Conservation (phyloP, 1,140 invertebrate genomes). For the Trachelipus rathkii region DNA sequence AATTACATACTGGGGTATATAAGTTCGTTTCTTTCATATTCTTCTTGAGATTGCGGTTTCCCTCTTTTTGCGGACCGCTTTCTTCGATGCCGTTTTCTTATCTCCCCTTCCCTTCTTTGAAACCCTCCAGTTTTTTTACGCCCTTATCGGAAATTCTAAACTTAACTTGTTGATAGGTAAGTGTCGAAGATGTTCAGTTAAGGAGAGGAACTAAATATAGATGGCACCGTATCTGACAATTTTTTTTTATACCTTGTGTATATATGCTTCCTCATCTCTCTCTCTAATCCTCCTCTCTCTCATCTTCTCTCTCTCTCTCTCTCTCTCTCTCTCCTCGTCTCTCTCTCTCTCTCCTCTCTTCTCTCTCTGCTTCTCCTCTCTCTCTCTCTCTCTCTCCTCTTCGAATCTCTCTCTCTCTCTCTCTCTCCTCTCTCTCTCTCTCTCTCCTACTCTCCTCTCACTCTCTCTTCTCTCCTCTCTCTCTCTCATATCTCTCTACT, state of each 20-base stretch:
- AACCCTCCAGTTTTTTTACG: not conserved
- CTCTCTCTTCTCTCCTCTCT: too few relatives aligned
- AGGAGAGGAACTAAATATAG: slow-evolving; percentile 5
- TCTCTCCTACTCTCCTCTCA: too few relatives aligned
- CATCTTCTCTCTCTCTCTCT: too few relatives aligned
- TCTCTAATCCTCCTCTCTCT: too few relatives aligned
- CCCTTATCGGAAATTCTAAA: not conserved
- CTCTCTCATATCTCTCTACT: too few relatives aligned
- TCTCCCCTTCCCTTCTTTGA: not conserved
- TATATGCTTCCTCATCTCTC: not conserved
- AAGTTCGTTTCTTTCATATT: not conserved
- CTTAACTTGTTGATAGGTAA: slow-evolving; percentile 13
- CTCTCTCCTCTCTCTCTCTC: too few relatives aligned
- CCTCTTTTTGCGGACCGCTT: not conserved
- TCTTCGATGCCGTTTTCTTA: not conserved
- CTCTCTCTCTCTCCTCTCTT: too few relatives aligned
- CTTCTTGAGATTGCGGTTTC: not conserved
- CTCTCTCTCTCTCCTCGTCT: too few relatives aligned
- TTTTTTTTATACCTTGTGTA: not conserved
- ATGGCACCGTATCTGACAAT: not conserved
- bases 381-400: too few relatives aligned
- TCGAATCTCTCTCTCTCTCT: too few relatives aligned
- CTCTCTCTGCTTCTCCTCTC: too few relatives aligned
- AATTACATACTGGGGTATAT: too few relatives aligned
- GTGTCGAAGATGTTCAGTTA: slow-evolving; percentile 8